These are phyloP conservation scores for Uropetala carovei DNA, from an alignment of 2,888 invertebrate genomes.

Conservation along the genomic window DNA sequence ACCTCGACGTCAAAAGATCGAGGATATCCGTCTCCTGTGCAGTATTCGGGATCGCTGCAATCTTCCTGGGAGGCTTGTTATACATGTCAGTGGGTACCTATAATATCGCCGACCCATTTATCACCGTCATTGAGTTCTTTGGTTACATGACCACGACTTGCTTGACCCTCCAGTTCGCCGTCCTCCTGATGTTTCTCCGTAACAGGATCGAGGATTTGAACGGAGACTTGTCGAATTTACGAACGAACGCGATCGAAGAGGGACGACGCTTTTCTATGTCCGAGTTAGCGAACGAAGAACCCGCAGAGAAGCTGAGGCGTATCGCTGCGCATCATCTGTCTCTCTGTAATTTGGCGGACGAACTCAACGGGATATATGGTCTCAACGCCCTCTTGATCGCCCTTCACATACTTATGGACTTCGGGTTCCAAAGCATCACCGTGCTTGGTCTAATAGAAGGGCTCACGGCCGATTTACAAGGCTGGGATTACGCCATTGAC, in stretches of 20 bases:
- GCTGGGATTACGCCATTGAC: background rate
- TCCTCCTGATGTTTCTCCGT: background rate
- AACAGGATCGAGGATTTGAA: background rate
- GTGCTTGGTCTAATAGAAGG: background rate
- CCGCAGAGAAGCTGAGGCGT: background rate
- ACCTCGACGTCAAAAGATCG: background rate
- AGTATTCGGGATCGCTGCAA: background rate
- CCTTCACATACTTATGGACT: background rate
- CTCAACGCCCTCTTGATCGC: background rate
- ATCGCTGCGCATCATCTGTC: background rate
- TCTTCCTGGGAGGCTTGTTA: background rate
- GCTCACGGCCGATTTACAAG: background rate
- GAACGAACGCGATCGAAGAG: background rate
- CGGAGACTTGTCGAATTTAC: background rate
- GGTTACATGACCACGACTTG: background rate
- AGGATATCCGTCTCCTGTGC: background rate
- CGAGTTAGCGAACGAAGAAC: background rate
- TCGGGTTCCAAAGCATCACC: background rate
- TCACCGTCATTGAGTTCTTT: background rate
- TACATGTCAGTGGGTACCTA: background rate
- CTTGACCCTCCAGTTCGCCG: conserved; percentile 16
- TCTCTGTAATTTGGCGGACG: background rate
- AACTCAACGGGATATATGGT: conserved; percentile 41
- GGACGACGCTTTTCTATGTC: background rate
- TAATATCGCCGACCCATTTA: accelerated